These are phyloP conservation scores for Noturus placidus DNA, from an alignment of 2,113 vertebrate genomes.

Conservation along the genomic window DNA sequence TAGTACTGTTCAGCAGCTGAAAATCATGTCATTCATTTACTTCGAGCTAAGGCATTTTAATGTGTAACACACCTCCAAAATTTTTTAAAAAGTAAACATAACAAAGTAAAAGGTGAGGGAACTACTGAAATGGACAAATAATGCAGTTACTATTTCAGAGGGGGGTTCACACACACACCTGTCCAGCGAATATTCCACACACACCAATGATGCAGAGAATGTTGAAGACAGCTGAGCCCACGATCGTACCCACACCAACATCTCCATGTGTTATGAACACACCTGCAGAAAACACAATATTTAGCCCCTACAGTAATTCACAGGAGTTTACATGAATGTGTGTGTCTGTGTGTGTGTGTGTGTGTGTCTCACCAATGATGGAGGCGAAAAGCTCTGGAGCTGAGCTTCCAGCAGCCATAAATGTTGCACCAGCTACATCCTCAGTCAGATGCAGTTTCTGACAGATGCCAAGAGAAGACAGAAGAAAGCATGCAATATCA, in stretches of 20 bases:
- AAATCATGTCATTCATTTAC: background rate
- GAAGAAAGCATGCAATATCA: background rate
- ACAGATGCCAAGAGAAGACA: constrained; percentile 56
- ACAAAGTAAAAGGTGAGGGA: background rate
- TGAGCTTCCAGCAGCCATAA: constrained; percentile 90
- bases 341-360: constrained; percentile 11
- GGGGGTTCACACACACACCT: constrained; percentile 72
- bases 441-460: constrained; percentile 85
- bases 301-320: background rate
- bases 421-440: constrained; percentile 88
- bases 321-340: background rate
- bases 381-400: constrained; percentile 88
- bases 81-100: background rate
- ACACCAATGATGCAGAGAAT: constrained; percentile 87
- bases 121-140: background rate
- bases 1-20: background rate
- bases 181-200: constrained; percentile 85
- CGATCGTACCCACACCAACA: constrained; percentile 87
- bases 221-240: constrained; percentile 88
- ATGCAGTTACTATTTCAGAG: background rate
- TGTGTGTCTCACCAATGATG: constrained; percentile 77
- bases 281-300: constrained; percentile 65
- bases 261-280: constrained; percentile 90
- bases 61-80: background rate
- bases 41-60: background rate